phyloP scores from a whole-genome alignment of 2,888 invertebrate genomes.

The Flexamia atlantica region DNA sequence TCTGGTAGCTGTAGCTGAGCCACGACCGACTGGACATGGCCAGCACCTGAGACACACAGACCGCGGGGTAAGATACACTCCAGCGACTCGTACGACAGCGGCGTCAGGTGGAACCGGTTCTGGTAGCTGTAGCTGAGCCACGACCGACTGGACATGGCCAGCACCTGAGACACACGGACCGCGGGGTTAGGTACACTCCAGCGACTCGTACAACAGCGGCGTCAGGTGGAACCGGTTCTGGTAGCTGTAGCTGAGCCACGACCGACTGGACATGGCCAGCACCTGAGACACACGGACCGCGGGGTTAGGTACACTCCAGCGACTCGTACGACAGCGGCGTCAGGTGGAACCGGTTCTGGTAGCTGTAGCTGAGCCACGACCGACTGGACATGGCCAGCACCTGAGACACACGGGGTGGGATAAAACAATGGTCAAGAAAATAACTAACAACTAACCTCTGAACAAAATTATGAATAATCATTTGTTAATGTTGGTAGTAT shows the following conservation, averaged over 20 bases:
- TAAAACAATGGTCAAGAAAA: too few species aligned
- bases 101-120: slow-evolving; percentile 96
- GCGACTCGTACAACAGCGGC: slow-evolving; percentile 95
- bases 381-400: slow-evolving; percentile 97
- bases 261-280: slow-evolving; percentile 97
- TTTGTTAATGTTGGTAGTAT: too few species aligned
- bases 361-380: slow-evolving; percentile 98
- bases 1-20: slow-evolving; percentile 99
- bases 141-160: slow-evolving; percentile 98
- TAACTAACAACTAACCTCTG: too few species aligned
- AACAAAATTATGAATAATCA: too few species aligned
- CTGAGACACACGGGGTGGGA: too few species aligned
- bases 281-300: too few species aligned
- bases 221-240: slow-evolving; percentile 98
- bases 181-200: slow-evolving; percentile 99
- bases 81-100: slow-evolving; percentile 96
- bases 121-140: slow-evolving; percentile 99
- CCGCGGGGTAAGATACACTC: too few species aligned
- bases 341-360: slow-evolving; percentile 97
- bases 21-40: slow-evolving; percentile 99
- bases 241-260: slow-evolving; percentile 99
- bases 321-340: slow-evolving; percentile 98
- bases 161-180: too few species aligned
- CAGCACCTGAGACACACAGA: too few species aligned
- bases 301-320: slow-evolving; percentile 98